These are phyloP conservation scores for Imbricaverruca yamaguchii DNA, from an alignment of 2,888 invertebrate genomes.

Conservation along the genomic window DNA sequence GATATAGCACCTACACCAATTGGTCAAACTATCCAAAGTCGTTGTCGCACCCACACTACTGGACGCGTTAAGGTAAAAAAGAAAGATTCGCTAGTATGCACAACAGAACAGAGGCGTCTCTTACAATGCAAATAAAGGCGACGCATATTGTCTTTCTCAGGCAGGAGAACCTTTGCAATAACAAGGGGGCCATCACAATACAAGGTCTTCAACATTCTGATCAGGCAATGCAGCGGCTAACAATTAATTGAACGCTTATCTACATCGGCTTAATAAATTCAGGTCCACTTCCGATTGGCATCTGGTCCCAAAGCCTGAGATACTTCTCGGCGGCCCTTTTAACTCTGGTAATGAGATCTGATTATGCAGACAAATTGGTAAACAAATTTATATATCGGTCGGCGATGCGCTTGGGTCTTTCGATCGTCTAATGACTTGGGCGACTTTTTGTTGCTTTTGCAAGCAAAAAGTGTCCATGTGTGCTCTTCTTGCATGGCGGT, in stretches of 20 bases:
- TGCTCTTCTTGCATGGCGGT: background rate
- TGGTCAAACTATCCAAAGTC: no score
- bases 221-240: background rate
- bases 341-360: slow-evolving; percentile 5
- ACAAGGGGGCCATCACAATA: no score
- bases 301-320: background rate
- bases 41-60: no score
- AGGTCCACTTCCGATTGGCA: background rate
- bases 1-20: no score
- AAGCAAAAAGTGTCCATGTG: background rate
- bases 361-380: slow-evolving; percentile 18
- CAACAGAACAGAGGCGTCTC: no score
- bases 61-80: no score
- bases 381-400: slow-evolving; percentile 19
- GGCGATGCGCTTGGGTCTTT: background rate
- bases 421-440: background rate
- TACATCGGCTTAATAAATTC: background rate
- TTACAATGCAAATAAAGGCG: no score
- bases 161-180: no score
- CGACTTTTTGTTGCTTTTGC: background rate
- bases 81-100: no score
- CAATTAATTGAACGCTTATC: slow-evolving; percentile 19
- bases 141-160: no score
- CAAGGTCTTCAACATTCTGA: background rate
- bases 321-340: background rate